Evolutionary conservation across 2,888 invertebrate genomes (phyloP).

Genomic region (Gari tellinella): DNA sequence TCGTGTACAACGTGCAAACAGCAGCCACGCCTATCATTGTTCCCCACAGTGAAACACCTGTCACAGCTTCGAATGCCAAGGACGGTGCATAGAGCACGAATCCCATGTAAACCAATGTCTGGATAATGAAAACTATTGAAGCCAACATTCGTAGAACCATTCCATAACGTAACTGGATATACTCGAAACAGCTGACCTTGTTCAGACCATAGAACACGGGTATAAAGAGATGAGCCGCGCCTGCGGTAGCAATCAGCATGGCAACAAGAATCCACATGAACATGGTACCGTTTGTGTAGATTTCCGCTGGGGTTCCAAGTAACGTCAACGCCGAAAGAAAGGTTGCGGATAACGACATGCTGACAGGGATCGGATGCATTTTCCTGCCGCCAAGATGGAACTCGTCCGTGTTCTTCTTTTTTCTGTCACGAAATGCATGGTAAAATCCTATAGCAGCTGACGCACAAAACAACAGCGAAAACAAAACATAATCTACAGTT

Average conservation of each 20-base stretch:
- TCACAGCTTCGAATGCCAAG: constrained; percentile 87
- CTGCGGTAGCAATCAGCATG: constrained; percentile 70
- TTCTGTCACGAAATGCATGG: constrained; percentile 85
- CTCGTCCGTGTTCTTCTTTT: constrained; percentile 85
- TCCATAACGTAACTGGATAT: constrained; percentile 47
- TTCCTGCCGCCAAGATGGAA: constrained; percentile 80
- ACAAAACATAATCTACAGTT: constrained; percentile 56
- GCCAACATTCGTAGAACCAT: constrained; percentile 27
- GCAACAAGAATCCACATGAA: constrained; percentile 47
- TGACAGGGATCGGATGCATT: constrained; percentile 81
- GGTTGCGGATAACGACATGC: constrained; percentile 79
- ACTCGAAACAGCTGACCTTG: constrained; percentile 56
- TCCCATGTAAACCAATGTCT: constrained; percentile 47
- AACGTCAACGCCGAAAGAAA: constrained; percentile 65
- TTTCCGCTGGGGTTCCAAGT: constrained; percentile 61
- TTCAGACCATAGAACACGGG: constrained; percentile 59
- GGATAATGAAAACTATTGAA: constrained; percentile 35
- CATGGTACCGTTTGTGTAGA: constrained; percentile 63
- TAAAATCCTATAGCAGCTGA: constrained; percentile 73
- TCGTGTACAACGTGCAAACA: constrained; percentile 92
- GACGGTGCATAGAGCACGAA: constrained; percentile 55
- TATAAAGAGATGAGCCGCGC: constrained; percentile 49
- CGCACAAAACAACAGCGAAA: constrained; percentile 48
- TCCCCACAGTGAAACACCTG: constrained; percentile 91
- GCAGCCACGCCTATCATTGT: constrained; percentile 91